phyloP scores from a whole-genome alignment of 2,888 invertebrate species.

The Malthinus flaveolus region DNA sequence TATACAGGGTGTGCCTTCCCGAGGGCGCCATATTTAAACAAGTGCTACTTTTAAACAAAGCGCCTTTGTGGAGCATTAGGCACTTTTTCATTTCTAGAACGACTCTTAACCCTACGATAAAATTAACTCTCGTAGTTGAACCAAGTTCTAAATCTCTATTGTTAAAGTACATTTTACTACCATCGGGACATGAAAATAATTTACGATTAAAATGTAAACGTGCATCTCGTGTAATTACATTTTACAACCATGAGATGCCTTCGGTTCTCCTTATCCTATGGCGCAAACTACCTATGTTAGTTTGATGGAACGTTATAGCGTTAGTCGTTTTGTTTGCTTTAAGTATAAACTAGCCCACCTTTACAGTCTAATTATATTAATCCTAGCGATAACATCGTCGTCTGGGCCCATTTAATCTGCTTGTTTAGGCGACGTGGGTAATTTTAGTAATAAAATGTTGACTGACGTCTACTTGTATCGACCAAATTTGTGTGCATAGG shows the following conservation, averaged over 20 bases:
- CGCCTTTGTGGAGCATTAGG: no score
- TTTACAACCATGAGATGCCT: neutral
- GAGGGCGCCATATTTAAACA: no score
- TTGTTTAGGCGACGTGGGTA: slow-evolving; percentile 16
- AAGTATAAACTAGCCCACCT: slow-evolving; percentile 7
- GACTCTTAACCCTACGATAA: no score
- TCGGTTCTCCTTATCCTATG: neutral
- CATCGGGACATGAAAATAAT: neutral
- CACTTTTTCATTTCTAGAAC: no score
- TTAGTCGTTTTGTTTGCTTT: neutral
- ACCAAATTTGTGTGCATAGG: no score
- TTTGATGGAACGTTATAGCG: neutral
- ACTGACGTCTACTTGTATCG: neutral
- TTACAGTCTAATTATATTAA: slow-evolving; percentile 16
- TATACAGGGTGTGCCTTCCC: no score
- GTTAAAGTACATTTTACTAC: no score
- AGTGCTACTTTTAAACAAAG: no score
- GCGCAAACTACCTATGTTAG: neutral
- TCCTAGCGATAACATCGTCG: slow-evolving; percentile 8
- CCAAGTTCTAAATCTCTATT: no score
- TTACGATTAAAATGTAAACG: slow-evolving; percentile 3
- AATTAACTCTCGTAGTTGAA: no score
- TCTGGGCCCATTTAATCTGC: slow-evolving; percentile 10
- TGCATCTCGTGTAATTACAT: neutral
- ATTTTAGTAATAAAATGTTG: slow-evolving; percentile 14